These are phyloP conservation scores for Rhagonycha lutea DNA, from an alignment of 2,888 invertebrate species.

Conservation along the genomic window DNA sequence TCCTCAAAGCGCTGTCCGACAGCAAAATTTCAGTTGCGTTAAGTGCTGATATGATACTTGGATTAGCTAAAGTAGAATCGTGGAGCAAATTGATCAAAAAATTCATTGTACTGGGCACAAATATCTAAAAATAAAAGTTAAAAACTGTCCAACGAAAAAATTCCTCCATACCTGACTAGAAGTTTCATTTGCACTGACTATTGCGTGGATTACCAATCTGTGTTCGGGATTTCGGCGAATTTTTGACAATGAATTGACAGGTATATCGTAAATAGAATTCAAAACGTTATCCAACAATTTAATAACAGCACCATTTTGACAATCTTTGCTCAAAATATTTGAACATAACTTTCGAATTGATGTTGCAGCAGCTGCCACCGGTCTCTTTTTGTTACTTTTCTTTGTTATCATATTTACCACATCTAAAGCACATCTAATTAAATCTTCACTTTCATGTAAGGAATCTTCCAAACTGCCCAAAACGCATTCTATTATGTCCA, in stretches of 20 bases:
- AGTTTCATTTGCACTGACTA: slow-evolving; percentile 7
- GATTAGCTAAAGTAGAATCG: neutral
- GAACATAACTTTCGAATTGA: neutral
- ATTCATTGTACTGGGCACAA: slow-evolving; percentile 4
- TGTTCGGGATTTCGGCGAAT: slow-evolving; percentile 20
- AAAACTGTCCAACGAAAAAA: neutral
- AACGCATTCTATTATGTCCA: neutral
- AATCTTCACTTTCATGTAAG: neutral
- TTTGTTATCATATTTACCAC: neutral
- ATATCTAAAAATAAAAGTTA: slow-evolving; percentile 6
- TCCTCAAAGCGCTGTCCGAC: slow-evolving; percentile 1
- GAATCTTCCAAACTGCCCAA: neutral
- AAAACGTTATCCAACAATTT: slow-evolving; percentile 13
- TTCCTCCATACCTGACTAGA: neutral
- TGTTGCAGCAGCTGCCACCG: neutral
- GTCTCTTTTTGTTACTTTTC: slow-evolving; percentile 3
- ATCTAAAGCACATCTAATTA: neutral
- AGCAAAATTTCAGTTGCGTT: slow-evolving; percentile 15
- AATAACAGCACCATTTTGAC: neutral
- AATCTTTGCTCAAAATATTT: neutral
- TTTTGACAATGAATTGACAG: slow-evolving; percentile 7
- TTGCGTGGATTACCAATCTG: slow-evolving; percentile 16
- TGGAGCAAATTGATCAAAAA: slow-evolving; percentile 11
- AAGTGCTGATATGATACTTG: slow-evolving; percentile 6
- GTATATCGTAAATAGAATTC: slow-evolving; percentile 10